Base-by-base conservation (phyloP, 1,140 invertebrate species). In the Mycetomoellerius zeteki region DNA sequence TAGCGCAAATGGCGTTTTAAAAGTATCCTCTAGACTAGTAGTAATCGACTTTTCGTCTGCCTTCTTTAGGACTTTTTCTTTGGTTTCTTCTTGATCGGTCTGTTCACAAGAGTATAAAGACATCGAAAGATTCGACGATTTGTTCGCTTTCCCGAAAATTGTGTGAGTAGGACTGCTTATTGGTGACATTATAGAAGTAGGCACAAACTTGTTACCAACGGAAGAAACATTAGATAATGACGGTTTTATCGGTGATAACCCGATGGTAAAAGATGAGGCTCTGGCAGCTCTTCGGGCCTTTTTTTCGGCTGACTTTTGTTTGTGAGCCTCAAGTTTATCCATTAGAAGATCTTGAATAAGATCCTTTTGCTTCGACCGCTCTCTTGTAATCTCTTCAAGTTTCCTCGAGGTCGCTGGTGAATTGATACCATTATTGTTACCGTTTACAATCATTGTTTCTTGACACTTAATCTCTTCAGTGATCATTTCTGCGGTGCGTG, bases 321-420 rank as follows among this genome's bases (percentile, higher is more conserved):
- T 97, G 87, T 97, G 96, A 16, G 96, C 96, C 87, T 97, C 96
- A 65, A 98, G 95, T 92, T 97, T 97, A 73, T 97, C 97, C 96
- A 98, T 97, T 37, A 98, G 96, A 92, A 98, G 95, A 93, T 98
- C 97, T 90, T 98, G 97, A 85, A 97, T 97, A 3, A 97, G 93
- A 93, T 96, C 96, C 91, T 97, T 97, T 91, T 97, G 97, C 93
- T 97, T 97, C 6, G 96, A 96, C 64, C 97, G 95, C 91, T 97
- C 96, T 91, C 96, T 96, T 10, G 96, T 96, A 14, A 97, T 96
- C 94, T 97, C 97, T 91, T 97, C 96, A 54, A 97, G 93, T 92
- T 96, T 96, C 52, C 96, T 93, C 1, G 95, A 95, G 6, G 96
- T 96, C 0, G 94, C 93, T 0, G 96, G 96, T 5, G 95, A 95